Base-by-base conservation (phyloP, 1,140 invertebrate genomes). In the Drosophila parvula region DNA sequence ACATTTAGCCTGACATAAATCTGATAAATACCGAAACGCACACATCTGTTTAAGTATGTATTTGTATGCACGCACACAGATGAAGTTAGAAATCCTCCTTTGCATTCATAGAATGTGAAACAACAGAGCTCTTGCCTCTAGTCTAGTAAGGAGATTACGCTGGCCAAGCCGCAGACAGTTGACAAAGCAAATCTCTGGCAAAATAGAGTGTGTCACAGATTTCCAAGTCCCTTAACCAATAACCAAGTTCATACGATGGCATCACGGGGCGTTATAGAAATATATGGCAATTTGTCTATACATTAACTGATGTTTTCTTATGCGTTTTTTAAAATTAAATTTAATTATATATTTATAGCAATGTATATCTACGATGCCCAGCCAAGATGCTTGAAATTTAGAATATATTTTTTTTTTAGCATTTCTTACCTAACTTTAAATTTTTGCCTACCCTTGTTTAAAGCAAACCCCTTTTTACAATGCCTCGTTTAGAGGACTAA, bases 1-100 rank as follows among this genome's bases (percentile, higher is more conserved):
- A 45, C 38, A 57, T 73, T 50, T 43, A 50, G 65, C 43, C 14
- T 50, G 67, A 71, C 65, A 73, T 69, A 28, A 73, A 71, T 50
- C 67, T 73, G 67, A 73, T 69, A 71, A 70, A 59, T 71, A 68
- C 51, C 65, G 16, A 40, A 68, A 28, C 18, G 5, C 30, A 2
- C 14, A n/a, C 61, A 48, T 64, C 22, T 22, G 22, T 3, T 9
- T 16, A 47, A 45, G 11, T 32, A 4, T 41, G 27, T 9, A 32
- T 32, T 27, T 27, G 18, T 18, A 11, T 28, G 12, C 4, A 14
- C 5, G 36, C 14, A 30, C 47, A 16, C 10, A 14, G 36, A 22
- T 22, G 48, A 22, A 8, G 9, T 11, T 14, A 14, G 60, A 30
- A 18, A 14, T 32, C 28, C 9, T 64, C 44, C 12, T 5, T 12